phyloP scores from a whole-genome alignment of 2,113 vertebrate genomes.

The Pachypanchax playfairii region DNA sequence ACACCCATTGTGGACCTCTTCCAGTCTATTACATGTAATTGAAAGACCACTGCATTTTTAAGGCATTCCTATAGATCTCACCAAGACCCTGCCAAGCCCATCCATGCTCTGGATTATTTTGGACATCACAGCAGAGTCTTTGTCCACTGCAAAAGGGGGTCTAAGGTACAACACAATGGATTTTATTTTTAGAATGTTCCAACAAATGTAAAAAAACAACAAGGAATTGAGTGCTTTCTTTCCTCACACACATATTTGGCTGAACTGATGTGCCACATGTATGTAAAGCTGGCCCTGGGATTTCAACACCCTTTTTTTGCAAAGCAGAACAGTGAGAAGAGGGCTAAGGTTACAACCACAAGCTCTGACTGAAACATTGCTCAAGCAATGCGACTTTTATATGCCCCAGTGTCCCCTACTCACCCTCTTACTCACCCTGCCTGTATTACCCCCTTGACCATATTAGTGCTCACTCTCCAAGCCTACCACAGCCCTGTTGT shows the following conservation, averaged over 20 bases:
- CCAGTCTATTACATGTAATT: too few species aligned
- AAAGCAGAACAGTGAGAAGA: constrained; percentile 61
- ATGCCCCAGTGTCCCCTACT: constrained; percentile 51
- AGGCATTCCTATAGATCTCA: too few species aligned
- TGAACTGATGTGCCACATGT: constrained; percentile 44
- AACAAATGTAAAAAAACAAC: background rate
- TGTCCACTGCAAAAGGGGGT: too few species aligned
- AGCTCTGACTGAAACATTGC: constrained; percentile 57
- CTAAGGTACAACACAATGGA: background rate
- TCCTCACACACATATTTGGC: constrained; percentile 15
- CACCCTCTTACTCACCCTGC: constrained; percentile 31
- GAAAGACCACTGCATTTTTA: too few species aligned
- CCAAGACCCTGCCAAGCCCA: too few species aligned
- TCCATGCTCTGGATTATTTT: too few species aligned
- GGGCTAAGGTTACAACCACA: constrained; percentile 70
- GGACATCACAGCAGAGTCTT: too few species aligned
- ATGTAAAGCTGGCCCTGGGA: constrained; percentile 40
- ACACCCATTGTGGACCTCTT: too few species aligned
- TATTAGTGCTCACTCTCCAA: constrained; percentile 33
- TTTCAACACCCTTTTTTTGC: constrained; percentile 55
- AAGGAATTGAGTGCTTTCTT: background rate
- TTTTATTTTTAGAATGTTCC: background rate
- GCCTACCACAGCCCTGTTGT: constrained; percentile 13
- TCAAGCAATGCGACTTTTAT: constrained; percentile 61
- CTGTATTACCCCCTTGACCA: constrained; percentile 60